These are phyloP conservation scores for Oriolus oriolus DNA, from an alignment of 2,113 vertebrate genomes.

Conservation along the genomic window DNA sequence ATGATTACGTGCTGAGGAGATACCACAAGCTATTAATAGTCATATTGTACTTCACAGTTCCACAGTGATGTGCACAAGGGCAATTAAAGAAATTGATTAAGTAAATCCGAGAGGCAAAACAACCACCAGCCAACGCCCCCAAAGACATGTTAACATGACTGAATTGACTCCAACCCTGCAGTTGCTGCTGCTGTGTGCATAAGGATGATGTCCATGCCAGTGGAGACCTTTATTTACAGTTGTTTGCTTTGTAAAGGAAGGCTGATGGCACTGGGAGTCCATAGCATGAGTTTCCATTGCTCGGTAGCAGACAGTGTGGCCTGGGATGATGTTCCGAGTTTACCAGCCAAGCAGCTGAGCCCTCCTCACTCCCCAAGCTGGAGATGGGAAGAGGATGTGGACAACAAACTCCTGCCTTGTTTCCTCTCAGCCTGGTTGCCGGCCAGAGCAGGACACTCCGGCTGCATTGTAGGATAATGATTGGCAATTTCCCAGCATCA, in stretches of 20 bases:
- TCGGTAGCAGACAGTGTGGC: rapidly evolving
- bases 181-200: not conserved
- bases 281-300: not conserved
- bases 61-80: not conserved
- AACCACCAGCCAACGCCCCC: rapidly evolving
- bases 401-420: not conserved
- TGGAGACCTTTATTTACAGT: not conserved
- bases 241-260: not conserved
- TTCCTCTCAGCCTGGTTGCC: not conserved
- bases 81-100: not conserved
- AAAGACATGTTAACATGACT: not conserved
- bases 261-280: not conserved
- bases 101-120: not conserved
- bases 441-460: not conserved
- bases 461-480: not conserved
- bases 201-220: not conserved
- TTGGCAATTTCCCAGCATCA: not conserved
- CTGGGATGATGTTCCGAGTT: not conserved
- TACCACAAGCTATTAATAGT: not conserved
- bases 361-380: rapidly evolving
- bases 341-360: not conserved
- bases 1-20: not conserved
- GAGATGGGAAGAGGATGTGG: not conserved
- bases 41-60: not conserved
- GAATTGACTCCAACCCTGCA: not conserved